Base-by-base conservation (phyloP, 2,888 invertebrate genomes). In the Lagria hirta region DNA sequence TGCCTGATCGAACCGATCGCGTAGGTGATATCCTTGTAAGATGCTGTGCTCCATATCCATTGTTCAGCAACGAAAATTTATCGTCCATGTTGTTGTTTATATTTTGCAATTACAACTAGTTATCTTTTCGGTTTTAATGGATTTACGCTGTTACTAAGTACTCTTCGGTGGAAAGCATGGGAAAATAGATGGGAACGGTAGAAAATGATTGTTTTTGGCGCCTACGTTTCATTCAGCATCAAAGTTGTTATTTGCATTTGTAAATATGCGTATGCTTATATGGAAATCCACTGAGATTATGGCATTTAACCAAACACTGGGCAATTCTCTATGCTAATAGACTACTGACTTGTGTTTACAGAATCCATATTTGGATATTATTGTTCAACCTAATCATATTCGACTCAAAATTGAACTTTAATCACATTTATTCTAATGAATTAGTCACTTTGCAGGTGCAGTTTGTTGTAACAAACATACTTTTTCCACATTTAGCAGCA, bases 41-140 rank as follows among this genome's bases (percentile, higher is more conserved):
- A n/a, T n/a, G n/a, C n/a, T n/a, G n/a, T n/a, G n/a, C 15, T 30
- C 56, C 45, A 51, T 51, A 54, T 50, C 52, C 60, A 61, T 61
- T 61, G 61, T 61, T 60, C 53, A 44, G 44, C 51, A 38, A 30
- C 35, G 43, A 29, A 56, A 49, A 48, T 60, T 61, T 61, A 58
- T 58, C 56, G 57, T 53, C 46, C 60, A 55, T 57, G 57, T 48
- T 57, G 52, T 59, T 58, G 55, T 60, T 61, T 60, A 60, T 60
- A 60, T 59, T 60, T 59, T 49, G 51, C 60, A 60, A 61, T 59
- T 59, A 60, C 58, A 52, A 45, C 51, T 49, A 56, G 54, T 59
- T 61, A 61, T 59, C 60, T 55, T 52, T 56, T 55, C 54, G 55
- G 55, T 57, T 58, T 57, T 57, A 58, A 55, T 56, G 54, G 56